A percentile compares a stretch with the other conserved stretches of the same genome.
phyloP scores from a whole-genome alignment of 2,888 invertebrate genomes.

The Eristalis arbustorum region DNA sequence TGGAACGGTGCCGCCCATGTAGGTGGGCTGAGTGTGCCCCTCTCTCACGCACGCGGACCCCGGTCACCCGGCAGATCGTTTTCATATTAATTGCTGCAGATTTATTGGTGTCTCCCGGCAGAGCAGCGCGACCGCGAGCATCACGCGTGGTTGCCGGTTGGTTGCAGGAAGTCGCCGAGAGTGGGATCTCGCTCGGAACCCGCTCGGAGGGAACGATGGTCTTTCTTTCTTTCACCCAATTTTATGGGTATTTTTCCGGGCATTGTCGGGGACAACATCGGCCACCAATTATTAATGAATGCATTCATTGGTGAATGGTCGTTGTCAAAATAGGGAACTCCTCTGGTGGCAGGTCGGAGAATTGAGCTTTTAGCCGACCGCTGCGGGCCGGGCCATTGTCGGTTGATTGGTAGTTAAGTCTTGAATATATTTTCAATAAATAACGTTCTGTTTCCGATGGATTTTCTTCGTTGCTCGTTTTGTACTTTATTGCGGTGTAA shows the following conservation, averaged over 20 bases:
- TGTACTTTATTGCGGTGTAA: slow-evolving; percentile 11
- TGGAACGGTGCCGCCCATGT: slow-evolving; percentile 50
- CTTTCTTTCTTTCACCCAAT: slow-evolving; percentile 45
- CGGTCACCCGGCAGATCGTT: neutral
- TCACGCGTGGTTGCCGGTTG: neutral
- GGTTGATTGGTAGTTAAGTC: slow-evolving; percentile 30
- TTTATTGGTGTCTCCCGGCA: slow-evolving; percentile 41
- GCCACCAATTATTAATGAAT: slow-evolving; percentile 46
- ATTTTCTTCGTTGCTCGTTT: neutral
- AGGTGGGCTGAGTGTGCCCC: slow-evolving; percentile 31
- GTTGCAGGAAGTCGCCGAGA: slow-evolving; percentile 50
- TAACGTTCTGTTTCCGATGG: neutral
- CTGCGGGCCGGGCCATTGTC: slow-evolving; percentile 42
- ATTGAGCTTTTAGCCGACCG: slow-evolving; percentile 40
- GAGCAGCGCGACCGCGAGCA: neutral
- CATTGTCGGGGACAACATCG: slow-evolving; percentile 4
- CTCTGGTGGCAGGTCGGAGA: slow-evolving; percentile 42
- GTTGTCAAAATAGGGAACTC: slow-evolving; percentile 32
- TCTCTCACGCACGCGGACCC: neutral
- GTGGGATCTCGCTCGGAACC: slow-evolving; percentile 22
- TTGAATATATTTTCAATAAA: slow-evolving; percentile 48
- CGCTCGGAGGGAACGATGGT: slow-evolving; percentile 15
- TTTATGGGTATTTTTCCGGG: neutral
- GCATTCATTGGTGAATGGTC: neutral
- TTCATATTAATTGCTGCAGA: slow-evolving; percentile 63